These are phyloP conservation scores for Callopanchax toddi DNA, from an alignment of 2,113 vertebrate species.

Conservation along the genomic window DNA sequence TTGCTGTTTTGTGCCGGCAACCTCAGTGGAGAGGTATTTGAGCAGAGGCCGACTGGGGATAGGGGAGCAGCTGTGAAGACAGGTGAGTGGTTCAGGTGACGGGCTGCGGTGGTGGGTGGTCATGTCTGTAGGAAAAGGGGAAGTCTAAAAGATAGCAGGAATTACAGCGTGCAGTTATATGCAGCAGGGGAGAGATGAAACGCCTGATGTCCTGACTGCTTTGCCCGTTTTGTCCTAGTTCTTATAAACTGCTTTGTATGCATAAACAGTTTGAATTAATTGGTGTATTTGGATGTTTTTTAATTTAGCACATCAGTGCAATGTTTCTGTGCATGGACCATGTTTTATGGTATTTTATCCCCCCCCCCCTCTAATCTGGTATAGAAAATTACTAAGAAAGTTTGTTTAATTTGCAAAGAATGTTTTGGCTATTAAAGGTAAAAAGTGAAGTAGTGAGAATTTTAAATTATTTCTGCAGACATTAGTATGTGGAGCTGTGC, in stretches of 20 bases:
- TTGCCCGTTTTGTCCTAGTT: neutral
- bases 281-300: too few species aligned
- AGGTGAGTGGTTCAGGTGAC: slow-evolving; percentile 29
- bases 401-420: too few species aligned
- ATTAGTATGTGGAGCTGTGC: too few species aligned
- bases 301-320: too few species aligned
- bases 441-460: too few species aligned
- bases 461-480: too few species aligned
- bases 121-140: slow-evolving; percentile 3
- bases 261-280: too few species aligned
- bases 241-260: neutral
- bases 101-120: slow-evolving; percentile 13
- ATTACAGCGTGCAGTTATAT: neutral
- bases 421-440: too few species aligned
- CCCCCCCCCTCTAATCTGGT: too few species aligned
- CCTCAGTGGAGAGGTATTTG: neutral
- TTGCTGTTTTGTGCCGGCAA: slow-evolving; percentile 20
- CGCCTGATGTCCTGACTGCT: slow-evolving; percentile 1
- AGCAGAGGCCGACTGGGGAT: slow-evolving; percentile 9
- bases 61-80: slow-evolving; percentile 17
- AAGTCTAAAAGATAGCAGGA: neutral
- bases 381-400: too few species aligned
- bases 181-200: neutral
- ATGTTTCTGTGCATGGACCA: too few species aligned
- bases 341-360: too few species aligned